Evolutionary conservation across 2,797 vertebrate species (phyloP), one percentile per base, ranked within the genome.

Genomic region (Ptychadena robeensis): DNA sequence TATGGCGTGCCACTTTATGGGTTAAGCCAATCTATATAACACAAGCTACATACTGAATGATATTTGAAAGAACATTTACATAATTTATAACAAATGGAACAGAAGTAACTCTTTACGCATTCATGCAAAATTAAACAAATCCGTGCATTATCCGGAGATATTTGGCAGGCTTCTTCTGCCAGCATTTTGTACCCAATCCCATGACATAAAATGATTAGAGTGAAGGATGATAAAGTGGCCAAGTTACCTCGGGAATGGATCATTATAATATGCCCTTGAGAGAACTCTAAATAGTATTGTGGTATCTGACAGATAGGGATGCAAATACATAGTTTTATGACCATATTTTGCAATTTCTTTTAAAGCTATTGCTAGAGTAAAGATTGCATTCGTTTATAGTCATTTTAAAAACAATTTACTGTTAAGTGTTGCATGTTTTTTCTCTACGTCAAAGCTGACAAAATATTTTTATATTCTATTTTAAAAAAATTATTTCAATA

Each of bases 81-180:
- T 84, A 84, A 84, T 84, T 84, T 73, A 84, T 84, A 79, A 73
- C 82, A 79, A 74, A 80, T 74, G 77, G 76, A 84, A 80, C 82
- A 84, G 82, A 84, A 84, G 82, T 80, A 84, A 84, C 82, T 73
- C 69, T 84, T 80, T 84, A 84, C 70, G 79, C 82, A 84, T 84
- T 84, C 82, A 84, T 84, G 76, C 82, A 84, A 84, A 84, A 84
- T 84, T 84, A 74, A 84, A 84, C 76, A 84, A 84, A 84, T 79
- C 76, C 70, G 48, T 84, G 76, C 82, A 79, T 79, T 84, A 79
- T 84, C 82, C 82, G 48, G 76, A 80, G 70, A 80, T 83, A 83
- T 61, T 84, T 84, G 82, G 82, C 82, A 84, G 64, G 64, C 44
- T 67, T 34, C 69, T 40, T 66, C 77, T 84, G 76, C 76, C 34